Percentiles rank a stretch among this genome's conserved stretches.
Evolutionary conservation across 2,113 vertebrate genomes (phyloP).

Genomic region (Eretmochelys imbricata): DNA sequence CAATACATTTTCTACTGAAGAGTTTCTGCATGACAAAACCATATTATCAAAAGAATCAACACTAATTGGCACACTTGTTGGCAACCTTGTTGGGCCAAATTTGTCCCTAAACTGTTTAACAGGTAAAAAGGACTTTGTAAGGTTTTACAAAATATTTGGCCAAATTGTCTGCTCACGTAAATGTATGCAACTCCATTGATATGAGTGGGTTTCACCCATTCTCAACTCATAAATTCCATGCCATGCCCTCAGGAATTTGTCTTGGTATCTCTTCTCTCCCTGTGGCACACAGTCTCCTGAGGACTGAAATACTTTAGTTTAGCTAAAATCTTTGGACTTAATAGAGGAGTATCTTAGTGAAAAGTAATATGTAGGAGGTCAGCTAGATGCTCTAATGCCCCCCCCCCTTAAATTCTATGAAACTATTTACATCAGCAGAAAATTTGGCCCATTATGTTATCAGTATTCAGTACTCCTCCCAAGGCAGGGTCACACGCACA

Average conservation of each 20-base stretch:
- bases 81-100: neutral
- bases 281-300: too few relatives aligned
- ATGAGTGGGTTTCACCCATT: neutral
- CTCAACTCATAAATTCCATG: neutral
- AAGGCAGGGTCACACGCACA: neutral
- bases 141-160: neutral
- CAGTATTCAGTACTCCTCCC: neutral
- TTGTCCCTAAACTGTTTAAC: neutral
- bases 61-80: neutral
- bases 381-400: too few relatives aligned
- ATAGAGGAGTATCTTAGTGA: too few relatives aligned
- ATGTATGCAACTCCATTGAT: neutral
- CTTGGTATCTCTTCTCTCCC: too few relatives aligned
- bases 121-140: neutral
- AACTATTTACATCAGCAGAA: neutral
- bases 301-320: too few relatives aligned
- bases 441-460: neutral
- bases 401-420: too few relatives aligned
- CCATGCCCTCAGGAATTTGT: too few relatives aligned
- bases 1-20: neutral
- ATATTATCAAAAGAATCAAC: neutral
- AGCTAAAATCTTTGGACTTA: too few relatives aligned
- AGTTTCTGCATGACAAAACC: neutral
- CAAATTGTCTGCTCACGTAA: rapidly evolving
- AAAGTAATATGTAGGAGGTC: too few relatives aligned